Evolutionary conservation across 2,113 vertebrate genomes (phyloP), one percentile per base, ranked within the genome.

Genomic region (Cephalopholis sonnerati): DNA sequence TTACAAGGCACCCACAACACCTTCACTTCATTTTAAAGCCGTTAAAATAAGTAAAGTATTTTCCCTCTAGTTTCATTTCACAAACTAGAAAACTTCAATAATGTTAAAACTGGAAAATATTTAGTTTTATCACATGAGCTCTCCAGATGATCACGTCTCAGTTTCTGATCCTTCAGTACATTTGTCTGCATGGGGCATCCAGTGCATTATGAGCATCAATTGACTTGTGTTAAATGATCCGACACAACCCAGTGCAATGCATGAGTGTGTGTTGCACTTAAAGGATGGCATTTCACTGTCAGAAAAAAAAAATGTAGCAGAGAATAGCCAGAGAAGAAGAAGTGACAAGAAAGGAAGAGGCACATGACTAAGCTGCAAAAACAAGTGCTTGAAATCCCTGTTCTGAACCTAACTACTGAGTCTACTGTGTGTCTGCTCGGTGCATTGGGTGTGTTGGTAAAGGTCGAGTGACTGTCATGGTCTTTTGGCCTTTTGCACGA

Each of bases 401-500:
- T 57, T 24, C 2, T 63, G 61, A n/a, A 44, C 5, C 16, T 6
- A 64, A 44, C 36, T 44, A 16, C 22, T n/a, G 11, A 15, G 10
- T n/a, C 5, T 7, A 18, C 39, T 44, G 20, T 44, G 4, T 44
- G 76, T 59, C 17, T 62, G 17, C 17, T 61, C 41, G 39, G 67
- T 24, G 48, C 67, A 48, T n/a, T 46, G 16, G 18, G 11, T 63
- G 32, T 18, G 20, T 29, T 29, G 25, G 16, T 54, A 9, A 4
- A 53, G 51, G 22, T n/a, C 24, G 22, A 39, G 54, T n/a, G 3
- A 25, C 22, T 44, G 62, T 65, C n/a, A n/a, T n/a, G n/a, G n/a
- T 75, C 48, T 41, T 25, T 27, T 54, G n/a, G 65, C 61, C 50
- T 55, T 65, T 55, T 55, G 32, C 7, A n/a, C n/a, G n/a, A n/a